Evolutionary conservation across 2,797 vertebrate species (phyloP).

Genomic region (Hephaestus fuliginosus): DNA sequence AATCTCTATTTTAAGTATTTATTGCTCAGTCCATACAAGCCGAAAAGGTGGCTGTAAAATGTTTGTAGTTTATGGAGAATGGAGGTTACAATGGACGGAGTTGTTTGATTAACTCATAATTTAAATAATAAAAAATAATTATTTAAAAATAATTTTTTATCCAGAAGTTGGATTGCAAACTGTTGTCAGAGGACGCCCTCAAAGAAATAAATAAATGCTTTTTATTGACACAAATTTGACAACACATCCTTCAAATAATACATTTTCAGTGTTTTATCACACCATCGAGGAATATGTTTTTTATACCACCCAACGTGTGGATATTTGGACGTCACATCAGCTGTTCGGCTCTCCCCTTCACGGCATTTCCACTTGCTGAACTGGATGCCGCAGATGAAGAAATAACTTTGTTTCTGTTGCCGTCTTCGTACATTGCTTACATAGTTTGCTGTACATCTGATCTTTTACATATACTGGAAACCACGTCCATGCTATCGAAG

Average conservation of each 20-base stretch:
- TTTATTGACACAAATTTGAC: background rate
- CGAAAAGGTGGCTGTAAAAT: constrained; percentile 1
- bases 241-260: background rate
- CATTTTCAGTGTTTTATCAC: no score
- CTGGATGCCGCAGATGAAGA: background rate
- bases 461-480: background rate
- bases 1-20: background rate
- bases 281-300: background rate
- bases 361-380: background rate
- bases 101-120: background rate
- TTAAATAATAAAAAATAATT: no score
- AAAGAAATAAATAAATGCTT: background rate
- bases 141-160: no score
- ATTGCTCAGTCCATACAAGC: background rate
- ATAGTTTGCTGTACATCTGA: background rate
- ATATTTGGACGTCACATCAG: background rate
- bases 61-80: background rate
- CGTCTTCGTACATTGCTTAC: background rate
- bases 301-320: background rate
- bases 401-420: background rate
- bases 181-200: background rate
- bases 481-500: background rate
- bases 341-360: constrained; percentile 4
- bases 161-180: no score
- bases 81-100: background rate